These are phyloP conservation scores for Drosophila prolongata DNA, from an alignment of 2,888 invertebrate species.

Conservation along the genomic window DNA sequence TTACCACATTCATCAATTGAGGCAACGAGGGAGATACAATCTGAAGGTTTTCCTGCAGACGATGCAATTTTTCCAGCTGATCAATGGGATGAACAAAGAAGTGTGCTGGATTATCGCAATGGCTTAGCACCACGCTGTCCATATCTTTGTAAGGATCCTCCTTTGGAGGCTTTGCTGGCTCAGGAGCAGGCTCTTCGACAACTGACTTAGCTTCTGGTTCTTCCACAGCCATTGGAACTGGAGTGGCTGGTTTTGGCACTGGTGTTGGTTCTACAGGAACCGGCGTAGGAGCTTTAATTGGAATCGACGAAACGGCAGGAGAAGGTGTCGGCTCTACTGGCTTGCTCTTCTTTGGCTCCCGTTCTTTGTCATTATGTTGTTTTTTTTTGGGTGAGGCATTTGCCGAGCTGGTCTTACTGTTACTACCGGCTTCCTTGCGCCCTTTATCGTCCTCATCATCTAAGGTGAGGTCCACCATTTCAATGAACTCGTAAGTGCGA, in stretches of 20 bases:
- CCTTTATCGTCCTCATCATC: constrained; percentile 80
- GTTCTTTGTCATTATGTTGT: constrained; percentile 37
- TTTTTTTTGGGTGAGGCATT: constrained; percentile 53
- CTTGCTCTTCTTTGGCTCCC: constrained; percentile 14
- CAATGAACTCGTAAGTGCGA: constrained; percentile 80
- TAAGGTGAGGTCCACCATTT: constrained; percentile 80
- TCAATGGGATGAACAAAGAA: constrained; percentile 90
- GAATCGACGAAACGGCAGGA: neutral
- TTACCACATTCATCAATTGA: constrained; percentile 85
- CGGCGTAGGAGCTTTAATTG: constrained; percentile 11
- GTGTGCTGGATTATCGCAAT: constrained; percentile 90
- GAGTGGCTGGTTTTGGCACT: constrained; percentile 5
- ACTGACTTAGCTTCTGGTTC: constrained; percentile 7
- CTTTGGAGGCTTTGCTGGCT: constrained; percentile 12
- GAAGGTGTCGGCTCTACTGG: neutral
- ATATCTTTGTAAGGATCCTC: constrained; percentile 80
- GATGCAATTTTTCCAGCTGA: constrained; percentile 86
- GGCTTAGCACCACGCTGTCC: constrained; percentile 87
- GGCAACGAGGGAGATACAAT: constrained; percentile 85
- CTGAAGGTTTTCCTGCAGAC: constrained; percentile 88
- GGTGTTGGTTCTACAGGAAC: constrained; percentile 10
- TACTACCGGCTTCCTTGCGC: constrained; percentile 44
- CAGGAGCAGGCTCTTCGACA: neutral
- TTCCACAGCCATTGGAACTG: constrained; percentile 8
- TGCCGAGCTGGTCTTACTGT: constrained; percentile 31